These are phyloP conservation scores for Acromyrmex heyeri DNA, from an alignment of 1,140 invertebrate genomes.

Conservation along the genomic window DNA sequence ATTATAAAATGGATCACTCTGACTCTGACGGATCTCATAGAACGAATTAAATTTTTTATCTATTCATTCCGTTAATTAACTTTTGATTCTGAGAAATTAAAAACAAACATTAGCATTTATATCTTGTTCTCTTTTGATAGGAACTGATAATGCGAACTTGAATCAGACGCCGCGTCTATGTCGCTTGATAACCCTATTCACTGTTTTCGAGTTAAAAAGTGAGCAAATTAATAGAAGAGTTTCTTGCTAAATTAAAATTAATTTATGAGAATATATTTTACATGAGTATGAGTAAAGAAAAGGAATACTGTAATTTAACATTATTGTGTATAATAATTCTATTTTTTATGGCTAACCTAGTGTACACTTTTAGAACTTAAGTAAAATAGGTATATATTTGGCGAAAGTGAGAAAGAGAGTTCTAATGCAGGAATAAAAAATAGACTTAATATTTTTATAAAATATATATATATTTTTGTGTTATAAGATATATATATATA, in stretches of 20 bases:
- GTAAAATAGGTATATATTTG: no score
- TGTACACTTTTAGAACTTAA: no score
- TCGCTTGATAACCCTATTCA: constrained; percentile 68
- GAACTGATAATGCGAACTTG: constrained; percentile 53
- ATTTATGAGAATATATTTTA: not conserved
- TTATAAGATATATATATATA: not conserved
- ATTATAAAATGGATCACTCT: not conserved
- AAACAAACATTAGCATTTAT: not conserved
- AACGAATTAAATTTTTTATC: not conserved
- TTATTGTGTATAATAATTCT: not conserved
- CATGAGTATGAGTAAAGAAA: not conserved
- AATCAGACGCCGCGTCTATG: constrained; percentile 57
- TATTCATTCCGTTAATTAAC: not conserved
- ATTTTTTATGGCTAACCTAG: no score
- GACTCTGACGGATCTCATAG: not conserved
- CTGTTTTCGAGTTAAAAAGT: not conserved
- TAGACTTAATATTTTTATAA: constrained; percentile 20
- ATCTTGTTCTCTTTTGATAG: constrained; percentile 11
- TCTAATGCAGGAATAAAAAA: no score
- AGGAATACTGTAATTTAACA: not conserved
- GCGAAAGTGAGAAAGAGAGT: no score
- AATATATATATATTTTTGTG: not conserved
- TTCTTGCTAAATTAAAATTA: constrained; percentile 11
- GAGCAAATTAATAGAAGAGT: not conserved
- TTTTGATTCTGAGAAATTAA: constrained; percentile 13